Conservation (phyloP, 2,888 invertebrate genomes). For the Sphaerophoria taeniata region DNA sequence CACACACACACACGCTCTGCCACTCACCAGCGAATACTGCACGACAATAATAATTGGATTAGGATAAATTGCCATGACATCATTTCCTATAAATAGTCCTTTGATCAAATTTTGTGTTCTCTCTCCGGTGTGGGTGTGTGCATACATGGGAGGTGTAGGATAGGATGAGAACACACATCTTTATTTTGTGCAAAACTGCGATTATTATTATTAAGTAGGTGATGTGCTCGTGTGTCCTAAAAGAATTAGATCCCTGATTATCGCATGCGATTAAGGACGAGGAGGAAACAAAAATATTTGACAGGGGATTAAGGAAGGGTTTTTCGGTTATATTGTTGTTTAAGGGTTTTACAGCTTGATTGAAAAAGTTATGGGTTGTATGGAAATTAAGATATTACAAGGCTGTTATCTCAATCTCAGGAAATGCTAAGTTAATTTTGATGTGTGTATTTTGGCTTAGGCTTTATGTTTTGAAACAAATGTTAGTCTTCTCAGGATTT, state of each 20-base stretch:
- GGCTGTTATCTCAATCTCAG: too few relatives aligned
- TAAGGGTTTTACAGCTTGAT: neutral
- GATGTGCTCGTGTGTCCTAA: neutral
- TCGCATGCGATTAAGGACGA: neutral
- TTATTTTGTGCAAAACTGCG: neutral
- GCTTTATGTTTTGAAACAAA: too few relatives aligned
- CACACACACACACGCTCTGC: neutral
- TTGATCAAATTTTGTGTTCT: constrained; percentile 14
- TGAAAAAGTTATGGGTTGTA: neutral
- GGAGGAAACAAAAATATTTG: neutral
- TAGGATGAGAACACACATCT: neutral
- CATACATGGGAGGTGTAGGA: neutral
- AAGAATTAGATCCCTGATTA: neutral
- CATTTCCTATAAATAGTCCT: constrained; percentile 21
- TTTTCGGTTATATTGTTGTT: neutral
- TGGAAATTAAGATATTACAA: too few relatives aligned
- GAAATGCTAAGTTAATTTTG: too few relatives aligned
- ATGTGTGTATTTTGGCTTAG: too few relatives aligned
- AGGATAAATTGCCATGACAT: constrained; percentile 25
- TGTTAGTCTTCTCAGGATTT: too few relatives aligned
- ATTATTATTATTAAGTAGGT: neutral
- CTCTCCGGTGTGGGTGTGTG: neutral
- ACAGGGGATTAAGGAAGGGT: neutral
- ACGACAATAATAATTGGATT: constrained; percentile 30
- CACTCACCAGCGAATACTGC: neutral